phyloP scores from a whole-genome alignment of 2,113 vertebrate species.

The Laterallus jamaicensis region DNA sequence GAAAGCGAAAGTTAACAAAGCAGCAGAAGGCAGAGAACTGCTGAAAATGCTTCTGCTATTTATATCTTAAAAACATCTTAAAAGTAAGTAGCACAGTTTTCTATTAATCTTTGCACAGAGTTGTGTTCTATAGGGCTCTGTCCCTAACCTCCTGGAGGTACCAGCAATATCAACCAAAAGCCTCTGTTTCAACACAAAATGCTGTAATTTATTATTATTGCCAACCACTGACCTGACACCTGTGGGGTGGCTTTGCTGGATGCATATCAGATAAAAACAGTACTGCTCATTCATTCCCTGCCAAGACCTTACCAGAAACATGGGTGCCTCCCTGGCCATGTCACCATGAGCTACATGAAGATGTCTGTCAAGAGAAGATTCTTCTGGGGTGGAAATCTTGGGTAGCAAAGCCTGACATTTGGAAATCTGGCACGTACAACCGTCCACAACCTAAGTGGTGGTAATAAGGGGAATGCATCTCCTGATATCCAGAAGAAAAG shows the following conservation, averaged over 20 bases:
- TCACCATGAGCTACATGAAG: background rate
- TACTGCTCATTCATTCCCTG: background rate
- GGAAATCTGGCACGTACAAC: background rate
- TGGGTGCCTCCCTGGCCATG: background rate
- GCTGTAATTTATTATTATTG: background rate
- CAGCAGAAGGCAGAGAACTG: background rate
- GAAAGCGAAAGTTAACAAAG: background rate
- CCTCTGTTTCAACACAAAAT: background rate
- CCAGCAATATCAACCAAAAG: background rate
- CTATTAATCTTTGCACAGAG: background rate
- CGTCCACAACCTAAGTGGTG: accelerated
- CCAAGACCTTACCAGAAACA: background rate
- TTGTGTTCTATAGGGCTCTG: background rate
- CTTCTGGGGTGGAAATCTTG: background rate
- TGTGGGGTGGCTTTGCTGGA: background rate
- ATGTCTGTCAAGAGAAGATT: background rate
- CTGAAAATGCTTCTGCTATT: background rate
- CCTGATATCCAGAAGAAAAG: background rate
- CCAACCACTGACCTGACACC: background rate
- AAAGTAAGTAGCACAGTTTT: background rate
- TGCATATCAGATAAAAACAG: background rate
- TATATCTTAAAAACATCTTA: background rate
- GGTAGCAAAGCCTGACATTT: background rate
- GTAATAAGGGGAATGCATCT: background rate
- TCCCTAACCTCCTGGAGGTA: background rate